Conservation (phyloP, 2,888 invertebrate genomes). For the Trichogramma dendrolimi region DNA sequence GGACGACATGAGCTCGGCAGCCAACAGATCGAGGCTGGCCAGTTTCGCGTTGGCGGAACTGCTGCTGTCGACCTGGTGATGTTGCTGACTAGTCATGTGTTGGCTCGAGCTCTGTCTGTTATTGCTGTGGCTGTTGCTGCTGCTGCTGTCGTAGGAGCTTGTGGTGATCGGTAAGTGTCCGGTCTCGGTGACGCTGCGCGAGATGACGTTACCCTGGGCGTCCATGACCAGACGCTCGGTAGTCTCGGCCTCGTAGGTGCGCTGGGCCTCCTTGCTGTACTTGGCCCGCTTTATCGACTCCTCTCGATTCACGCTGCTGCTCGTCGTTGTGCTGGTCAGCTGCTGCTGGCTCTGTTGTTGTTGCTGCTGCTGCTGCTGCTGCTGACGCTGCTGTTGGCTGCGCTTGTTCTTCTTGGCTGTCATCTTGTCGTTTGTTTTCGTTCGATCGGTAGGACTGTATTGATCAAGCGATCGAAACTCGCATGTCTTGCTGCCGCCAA, state of each 20-base stretch:
- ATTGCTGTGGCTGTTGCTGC: background rate
- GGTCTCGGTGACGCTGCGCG: too few relatives aligned
- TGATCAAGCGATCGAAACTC: too few relatives aligned
- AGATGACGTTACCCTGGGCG: slow-evolving; percentile 11
- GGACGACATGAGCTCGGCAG: slow-evolving; percentile 18
- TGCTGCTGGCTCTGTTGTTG: too few relatives aligned
- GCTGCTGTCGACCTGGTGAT: background rate
- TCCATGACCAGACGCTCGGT: slow-evolving; percentile 15
- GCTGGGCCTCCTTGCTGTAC: slow-evolving; percentile 19
- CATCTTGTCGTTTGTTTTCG: background rate
- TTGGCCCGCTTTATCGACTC: slow-evolving; percentile 17
- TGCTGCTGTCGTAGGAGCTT: background rate
- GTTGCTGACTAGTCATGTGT: background rate
- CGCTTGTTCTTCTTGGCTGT: slow-evolving; percentile 2
- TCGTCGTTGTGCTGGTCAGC: too few relatives aligned
- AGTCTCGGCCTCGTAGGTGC: slow-evolving; percentile 15
- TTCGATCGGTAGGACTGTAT: too few relatives aligned
- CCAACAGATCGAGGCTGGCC: slow-evolving; percentile 21
- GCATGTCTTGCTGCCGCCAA: too few relatives aligned
- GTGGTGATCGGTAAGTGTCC: too few relatives aligned
- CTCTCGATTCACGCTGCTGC: background rate
- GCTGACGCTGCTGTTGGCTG: slow-evolving; percentile 15
- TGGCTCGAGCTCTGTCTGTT: background rate
- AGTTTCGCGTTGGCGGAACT: slow-evolving; percentile 5
- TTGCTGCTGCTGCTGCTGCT: too few relatives aligned